Evolutionary conservation across 1,140 invertebrate genomes (phyloP).

Genomic region (Camponotus floridanus): DNA sequence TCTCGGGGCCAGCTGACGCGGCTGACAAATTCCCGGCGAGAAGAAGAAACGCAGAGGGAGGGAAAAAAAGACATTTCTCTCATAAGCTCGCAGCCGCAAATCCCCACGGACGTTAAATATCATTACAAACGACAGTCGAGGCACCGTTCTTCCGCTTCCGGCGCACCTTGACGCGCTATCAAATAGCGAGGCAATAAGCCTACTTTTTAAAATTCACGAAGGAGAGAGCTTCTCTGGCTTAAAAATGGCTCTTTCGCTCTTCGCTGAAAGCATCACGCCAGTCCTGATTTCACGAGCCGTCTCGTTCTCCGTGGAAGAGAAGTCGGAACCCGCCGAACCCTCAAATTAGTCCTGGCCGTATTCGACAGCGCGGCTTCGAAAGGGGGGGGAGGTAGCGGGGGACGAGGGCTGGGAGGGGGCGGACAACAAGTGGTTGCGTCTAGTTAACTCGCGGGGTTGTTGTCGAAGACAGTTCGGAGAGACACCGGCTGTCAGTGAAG

Average conservation of each 20-base stretch:
- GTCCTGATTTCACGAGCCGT: conserved; percentile 52
- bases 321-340: conserved; percentile 48
- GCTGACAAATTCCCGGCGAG: conserved; percentile 45
- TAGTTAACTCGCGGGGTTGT: conserved; percentile 73
- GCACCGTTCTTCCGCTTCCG: conserved; percentile 24
- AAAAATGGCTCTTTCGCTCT: not conserved
- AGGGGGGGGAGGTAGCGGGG: too few species aligned
- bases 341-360: conserved; percentile 70
- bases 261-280: conserved; percentile 18
- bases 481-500: conserved; percentile 65
- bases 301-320: conserved; percentile 14
- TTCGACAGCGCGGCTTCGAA: conserved; percentile 12
- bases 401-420: not conserved
- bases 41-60: conserved; percentile 8
- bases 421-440: conserved; percentile 75
- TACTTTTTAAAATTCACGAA: conserved; percentile 50
- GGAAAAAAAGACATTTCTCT: conserved; percentile 55
- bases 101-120: conserved; percentile 55
- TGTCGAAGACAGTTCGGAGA: conserved; percentile 72
- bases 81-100: conserved; percentile 28
- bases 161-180: conserved; percentile 23
- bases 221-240: not conserved
- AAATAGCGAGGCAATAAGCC: conserved; percentile 24
- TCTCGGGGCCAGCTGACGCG: conserved; percentile 57
- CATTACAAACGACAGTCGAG: conserved; percentile 38